Base-by-base conservation (phyloP, 1,140 invertebrate genomes). In the Drosophila sproati region DNA sequence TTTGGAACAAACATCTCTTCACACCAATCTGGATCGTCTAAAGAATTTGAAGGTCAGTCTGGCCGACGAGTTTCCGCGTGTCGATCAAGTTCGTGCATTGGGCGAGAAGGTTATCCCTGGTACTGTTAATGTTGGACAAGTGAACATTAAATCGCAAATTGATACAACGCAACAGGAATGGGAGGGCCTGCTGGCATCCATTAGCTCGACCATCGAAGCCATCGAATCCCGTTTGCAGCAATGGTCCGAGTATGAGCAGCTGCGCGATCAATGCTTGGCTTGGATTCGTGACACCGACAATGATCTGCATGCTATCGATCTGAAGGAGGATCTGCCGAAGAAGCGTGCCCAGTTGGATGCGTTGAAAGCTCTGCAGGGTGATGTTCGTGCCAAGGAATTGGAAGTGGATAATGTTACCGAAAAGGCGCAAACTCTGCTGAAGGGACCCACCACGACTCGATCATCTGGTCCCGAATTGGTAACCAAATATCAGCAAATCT, bases 361-460 rank as follows among this genome's bases (percentile, higher is more conserved):
- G 63, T 93, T 99, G 20, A 94, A 97, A 92, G 93, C 93, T 29
- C 93, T 98, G 10, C 97, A 98, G 93, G 97, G 97, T 51, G 97
- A 98, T 93, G 95, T 98, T 4, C 94, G 96, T 41, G 96, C 97
- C 1, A 98, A 98, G 91, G 98, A 98, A 93, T 92, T 98, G 34
- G 98, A 99, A 93, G 97, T 99, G 68, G 98, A 99, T 86, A 95
- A 96, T 54, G 96, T 98, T 0, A 98, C 96, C 12, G 98, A 99
- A 92, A 96, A 96, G 76, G 97, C 97, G 4, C 97, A 99, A 91
- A 95, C 96, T 66, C 91, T 98, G 2, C 95, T 97, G 54, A 97
- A 96, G 77, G 95, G 96, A 68, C 92, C 92, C 0, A 92, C 94
- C 2, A 94, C 93, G 4, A 93, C 93, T 5, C 82, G 95, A 6